Evolutionary conservation across 1,140 invertebrate genomes (phyloP).

Genomic region (Aphelinus atriplicis): DNA sequence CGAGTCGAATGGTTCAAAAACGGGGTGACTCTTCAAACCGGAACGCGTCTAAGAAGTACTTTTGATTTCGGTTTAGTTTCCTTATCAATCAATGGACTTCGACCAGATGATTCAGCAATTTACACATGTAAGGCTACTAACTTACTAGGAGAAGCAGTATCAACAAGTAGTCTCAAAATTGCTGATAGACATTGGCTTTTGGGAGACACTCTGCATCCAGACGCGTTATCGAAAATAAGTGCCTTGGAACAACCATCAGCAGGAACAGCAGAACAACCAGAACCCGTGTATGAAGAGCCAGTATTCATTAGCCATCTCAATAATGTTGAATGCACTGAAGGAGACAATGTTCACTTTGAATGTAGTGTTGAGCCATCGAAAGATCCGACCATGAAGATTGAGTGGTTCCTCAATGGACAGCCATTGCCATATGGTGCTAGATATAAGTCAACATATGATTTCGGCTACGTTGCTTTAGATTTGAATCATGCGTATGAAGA

Average conservation of each 20-base stretch:
- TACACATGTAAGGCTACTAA: constrained; percentile 95
- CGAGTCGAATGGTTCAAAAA: constrained; percentile 94
- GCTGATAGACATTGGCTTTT: constrained; percentile 88
- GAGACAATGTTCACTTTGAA: constrained; percentile 92
- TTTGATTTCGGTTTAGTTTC: constrained; percentile 96
- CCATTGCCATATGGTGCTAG: constrained; percentile 81
- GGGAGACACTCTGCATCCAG: constrained; percentile 89
- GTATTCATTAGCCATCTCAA: constrained; percentile 92
- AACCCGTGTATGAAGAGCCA: constrained; percentile 83
- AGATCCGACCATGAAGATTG: constrained; percentile 93
- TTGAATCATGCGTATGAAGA: constrained; percentile 84
- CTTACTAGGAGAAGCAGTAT: constrained; percentile 88
- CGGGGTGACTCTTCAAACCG: constrained; percentile 84
- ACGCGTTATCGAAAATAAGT: constrained; percentile 87
- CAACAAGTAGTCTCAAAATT: constrained; percentile 90
- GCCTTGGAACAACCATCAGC: constrained; percentile 83
- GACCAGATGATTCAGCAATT: constrained; percentile 91
- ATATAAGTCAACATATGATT: constrained; percentile 88
- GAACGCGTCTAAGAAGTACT: constrained; percentile 85
- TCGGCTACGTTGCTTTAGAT: constrained; percentile 88
- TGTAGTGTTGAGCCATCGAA: constrained; percentile 93
- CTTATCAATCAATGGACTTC: constrained; percentile 85
- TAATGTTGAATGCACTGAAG: constrained; percentile 89
- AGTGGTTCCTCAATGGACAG: constrained; percentile 91
- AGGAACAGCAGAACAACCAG: constrained; percentile 71